Conservation (phyloP, 2,113 vertebrate genomes). For the Eulacestoma nigropectus region DNA sequence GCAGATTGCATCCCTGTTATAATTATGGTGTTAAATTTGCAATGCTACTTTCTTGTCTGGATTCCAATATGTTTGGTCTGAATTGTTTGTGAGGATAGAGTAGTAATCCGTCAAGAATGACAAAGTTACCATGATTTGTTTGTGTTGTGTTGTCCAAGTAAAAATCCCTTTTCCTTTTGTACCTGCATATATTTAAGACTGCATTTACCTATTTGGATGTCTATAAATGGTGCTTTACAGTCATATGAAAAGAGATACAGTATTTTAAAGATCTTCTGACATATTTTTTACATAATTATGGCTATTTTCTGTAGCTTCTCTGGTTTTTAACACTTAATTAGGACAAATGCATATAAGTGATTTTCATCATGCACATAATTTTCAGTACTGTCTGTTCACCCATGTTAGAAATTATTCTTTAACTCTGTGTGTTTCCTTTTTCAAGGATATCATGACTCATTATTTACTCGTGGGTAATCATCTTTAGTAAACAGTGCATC, state of each 20-base stretch:
- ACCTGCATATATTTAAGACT: not conserved
- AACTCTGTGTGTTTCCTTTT: slow-evolving; percentile 53
- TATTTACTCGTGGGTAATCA: slow-evolving; percentile 57
- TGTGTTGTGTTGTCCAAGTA: not conserved
- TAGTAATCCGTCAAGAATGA: not conserved
- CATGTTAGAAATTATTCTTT: slow-evolving; percentile 40
- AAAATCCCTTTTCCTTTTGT: not conserved
- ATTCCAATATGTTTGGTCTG: not conserved
- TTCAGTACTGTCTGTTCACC: slow-evolving; percentile 9
- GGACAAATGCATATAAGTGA: not conserved
- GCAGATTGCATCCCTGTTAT: not conserved
- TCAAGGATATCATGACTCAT: slow-evolving; percentile 54
- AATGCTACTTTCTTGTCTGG: not conserved
- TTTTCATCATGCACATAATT: no score
- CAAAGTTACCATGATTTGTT: not conserved
- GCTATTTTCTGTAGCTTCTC: not conserved
- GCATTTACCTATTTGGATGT: not conserved
- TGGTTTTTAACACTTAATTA: not conserved
- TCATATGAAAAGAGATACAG: not conserved
- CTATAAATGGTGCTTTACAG: not conserved
- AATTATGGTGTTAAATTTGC: not conserved
- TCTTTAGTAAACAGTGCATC: slow-evolving; percentile 41
- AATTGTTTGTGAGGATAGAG: not conserved
- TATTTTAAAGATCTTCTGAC: not conserved
- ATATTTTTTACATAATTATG: not conserved